These are phyloP conservation scores for Atlantisia rogersi DNA, from an alignment of 2,113 vertebrate species.

Conservation along the genomic window DNA sequence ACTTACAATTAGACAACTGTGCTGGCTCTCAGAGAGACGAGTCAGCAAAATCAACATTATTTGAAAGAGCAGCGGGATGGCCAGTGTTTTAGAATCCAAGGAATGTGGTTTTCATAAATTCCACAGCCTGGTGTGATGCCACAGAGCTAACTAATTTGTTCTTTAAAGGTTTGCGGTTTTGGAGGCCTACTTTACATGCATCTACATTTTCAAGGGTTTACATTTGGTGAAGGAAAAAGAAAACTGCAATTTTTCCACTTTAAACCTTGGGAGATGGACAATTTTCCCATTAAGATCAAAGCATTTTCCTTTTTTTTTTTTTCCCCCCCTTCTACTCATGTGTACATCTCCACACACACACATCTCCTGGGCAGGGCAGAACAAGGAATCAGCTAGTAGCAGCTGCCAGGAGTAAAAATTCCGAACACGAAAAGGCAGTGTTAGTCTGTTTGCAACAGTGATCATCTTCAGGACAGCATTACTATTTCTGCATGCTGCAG, in stretches of 20 bases:
- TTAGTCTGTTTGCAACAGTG: not conserved
- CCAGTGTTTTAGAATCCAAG: slow-evolving; percentile 67
- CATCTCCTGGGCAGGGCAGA: not conserved
- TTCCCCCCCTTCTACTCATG: not conserved
- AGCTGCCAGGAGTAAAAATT: not conserved
- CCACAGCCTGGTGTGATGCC: slow-evolving; percentile 67
- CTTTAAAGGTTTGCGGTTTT: not conserved
- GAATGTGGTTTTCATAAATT: slow-evolving; percentile 77
- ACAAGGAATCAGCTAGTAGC: not conserved
- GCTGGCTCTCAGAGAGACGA: slow-evolving; percentile 50
- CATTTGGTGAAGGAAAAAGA: slow-evolving; percentile 31
- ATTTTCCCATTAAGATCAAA: not conserved
- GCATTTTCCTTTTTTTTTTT: not conserved
- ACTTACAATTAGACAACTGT: slow-evolving; percentile 75
- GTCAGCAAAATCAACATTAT: slow-evolving; percentile 74
- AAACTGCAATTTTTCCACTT: not conserved
- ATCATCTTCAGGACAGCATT: not conserved
- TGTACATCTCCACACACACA: not conserved
- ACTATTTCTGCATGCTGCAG: not conserved
- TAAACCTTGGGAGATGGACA: not conserved
- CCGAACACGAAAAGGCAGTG: not conserved
- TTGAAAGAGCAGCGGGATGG: slow-evolving; percentile 68
- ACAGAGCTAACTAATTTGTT: slow-evolving; percentile 62
- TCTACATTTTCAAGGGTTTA: slow-evolving; percentile 29
- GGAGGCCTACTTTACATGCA: not conserved